Conservation (phyloP, 1,140 invertebrate genomes). For the Anastrepha ludens region DNA sequence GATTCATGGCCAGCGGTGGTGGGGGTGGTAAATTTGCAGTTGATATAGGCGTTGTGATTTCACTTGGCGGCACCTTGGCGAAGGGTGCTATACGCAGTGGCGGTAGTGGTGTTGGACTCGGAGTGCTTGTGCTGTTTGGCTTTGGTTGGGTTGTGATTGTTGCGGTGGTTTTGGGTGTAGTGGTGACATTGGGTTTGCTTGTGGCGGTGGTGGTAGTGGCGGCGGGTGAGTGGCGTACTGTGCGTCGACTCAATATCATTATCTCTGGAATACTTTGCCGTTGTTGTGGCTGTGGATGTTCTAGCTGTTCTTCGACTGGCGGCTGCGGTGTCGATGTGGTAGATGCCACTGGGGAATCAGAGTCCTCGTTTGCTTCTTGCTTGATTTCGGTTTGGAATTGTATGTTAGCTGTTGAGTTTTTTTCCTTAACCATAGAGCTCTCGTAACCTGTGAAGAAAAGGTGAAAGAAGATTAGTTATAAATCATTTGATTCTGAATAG, state of each 20-base stretch:
- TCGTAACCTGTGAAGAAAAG: constrained; percentile 64
- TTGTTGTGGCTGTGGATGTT: constrained; percentile 8
- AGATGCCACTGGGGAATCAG: constrained; percentile 58
- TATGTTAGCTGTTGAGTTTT: constrained; percentile 58
- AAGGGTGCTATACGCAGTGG: constrained; percentile 64
- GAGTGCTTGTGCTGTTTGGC: constrained; percentile 22
- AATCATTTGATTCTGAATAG: too few relatives aligned
- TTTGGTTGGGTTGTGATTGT: constrained; percentile 39
- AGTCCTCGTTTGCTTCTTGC: constrained; percentile 60
- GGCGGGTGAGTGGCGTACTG: background rate
- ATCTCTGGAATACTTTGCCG: constrained; percentile 10
- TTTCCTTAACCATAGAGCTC: background rate
- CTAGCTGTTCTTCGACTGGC: constrained; percentile 55
- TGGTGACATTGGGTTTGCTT: constrained; percentile 19
- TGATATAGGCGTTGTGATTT: background rate
- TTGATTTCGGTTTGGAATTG: constrained; percentile 65
- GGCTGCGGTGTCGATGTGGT: constrained; percentile 54
- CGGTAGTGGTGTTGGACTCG: constrained; percentile 56
- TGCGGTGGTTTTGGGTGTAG: constrained; percentile 2
- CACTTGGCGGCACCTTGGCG: constrained; percentile 54
- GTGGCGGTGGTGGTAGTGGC: background rate
- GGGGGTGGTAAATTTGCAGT: constrained; percentile 57
- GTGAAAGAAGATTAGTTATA: too few relatives aligned
- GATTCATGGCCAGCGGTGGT: constrained; percentile 55
- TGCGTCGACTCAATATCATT: constrained; percentile 35